phyloP scores from a whole-genome alignment of 2,797 vertebrate species.

The Enteromius mattozi region DNA sequence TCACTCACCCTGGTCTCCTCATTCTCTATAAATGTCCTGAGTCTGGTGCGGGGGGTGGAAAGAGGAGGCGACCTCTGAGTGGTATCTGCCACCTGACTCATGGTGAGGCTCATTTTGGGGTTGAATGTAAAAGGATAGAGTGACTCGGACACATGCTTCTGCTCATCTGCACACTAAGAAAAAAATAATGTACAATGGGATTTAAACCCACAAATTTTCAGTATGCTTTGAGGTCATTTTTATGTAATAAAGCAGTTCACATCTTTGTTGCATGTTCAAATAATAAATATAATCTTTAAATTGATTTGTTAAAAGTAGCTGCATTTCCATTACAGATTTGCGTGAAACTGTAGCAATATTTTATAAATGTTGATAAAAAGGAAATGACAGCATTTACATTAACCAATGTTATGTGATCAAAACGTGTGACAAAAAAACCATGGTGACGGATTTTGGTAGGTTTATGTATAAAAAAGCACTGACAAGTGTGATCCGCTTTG shows the following conservation, averaged over 20 bases:
- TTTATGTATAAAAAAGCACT: neutral
- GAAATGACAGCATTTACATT: neutral
- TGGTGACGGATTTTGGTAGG: neutral
- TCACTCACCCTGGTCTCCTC: conserved; percentile 72
- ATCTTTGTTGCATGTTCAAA: neutral
- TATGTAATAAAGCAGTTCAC: neutral
- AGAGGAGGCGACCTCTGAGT: conserved; percentile 74
- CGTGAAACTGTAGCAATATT: neutral
- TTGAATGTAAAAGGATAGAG: conserved; percentile 96
- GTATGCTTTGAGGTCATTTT: neutral
- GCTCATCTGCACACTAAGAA: conserved; percentile 84
- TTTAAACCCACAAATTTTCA: neutral
- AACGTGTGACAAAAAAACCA: neutral
- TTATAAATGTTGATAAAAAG: neutral
- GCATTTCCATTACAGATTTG: neutral
- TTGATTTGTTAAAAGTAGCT: neutral
- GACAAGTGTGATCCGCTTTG: neutral
- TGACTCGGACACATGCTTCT: conserved; percentile 86
- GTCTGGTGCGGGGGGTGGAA: conserved; percentile 59
- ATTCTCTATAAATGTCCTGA: conserved; percentile 36
- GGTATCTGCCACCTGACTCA: conserved; percentile 84
- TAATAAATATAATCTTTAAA: neutral
- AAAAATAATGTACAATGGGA: neutral
- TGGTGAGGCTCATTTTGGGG: conserved; percentile 96
- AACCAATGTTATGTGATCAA: neutral